Evolutionary conservation across 2,113 vertebrate genomes (phyloP), one percentile per base, ranked within the genome.

Genomic region (Telmatochromis sp.): DNA sequence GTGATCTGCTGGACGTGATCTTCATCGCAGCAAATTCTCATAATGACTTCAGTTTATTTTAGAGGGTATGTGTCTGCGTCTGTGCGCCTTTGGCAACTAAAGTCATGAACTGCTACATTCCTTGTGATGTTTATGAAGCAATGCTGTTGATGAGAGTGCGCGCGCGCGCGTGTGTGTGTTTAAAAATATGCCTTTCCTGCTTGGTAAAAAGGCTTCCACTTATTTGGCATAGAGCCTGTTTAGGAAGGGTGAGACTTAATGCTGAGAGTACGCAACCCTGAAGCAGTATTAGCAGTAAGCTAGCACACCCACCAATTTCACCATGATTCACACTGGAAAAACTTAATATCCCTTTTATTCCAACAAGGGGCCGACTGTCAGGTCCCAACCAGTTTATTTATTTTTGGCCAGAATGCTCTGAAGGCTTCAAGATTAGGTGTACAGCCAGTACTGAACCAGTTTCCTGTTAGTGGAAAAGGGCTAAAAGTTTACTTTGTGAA

Each of bases 161-260:
- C 2, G 2, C 2, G 3, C 0, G 58, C 1, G 28, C 17, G 57
- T 7, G n/a, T n/a, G n/a, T n/a, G n/a, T n/a, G n/a, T n/a, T n/a
- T n/a, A n/a, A 71, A 42, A 71, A 42, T 15, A 26, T 12, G 17
- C n/a, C n/a, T 71, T 71, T 71, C 65, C 31, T 73, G 37, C 37
- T 42, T 42, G 0, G 3, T 28, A 19, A 31, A 19, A 50, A 51
- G 26, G 26, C 26, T 50, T 19, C 45, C 17, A 51, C 45, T 51
- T 78, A 31, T 9, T 78, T 51, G 45, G 73, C 10, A 13, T 51
- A 19, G 9, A 51, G 17, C 7, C 10, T 51, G 26, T 78, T n/a
- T 78, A 26, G 73, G 73, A 50, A 51, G 45, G 26, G 45, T 78
- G 17, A 78, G 73, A 50, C 17, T 78, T 51, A 13, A 78, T 13